phyloP scores from a whole-genome alignment of 2,113 vertebrate species.

The Antennarius striatus region DNA sequence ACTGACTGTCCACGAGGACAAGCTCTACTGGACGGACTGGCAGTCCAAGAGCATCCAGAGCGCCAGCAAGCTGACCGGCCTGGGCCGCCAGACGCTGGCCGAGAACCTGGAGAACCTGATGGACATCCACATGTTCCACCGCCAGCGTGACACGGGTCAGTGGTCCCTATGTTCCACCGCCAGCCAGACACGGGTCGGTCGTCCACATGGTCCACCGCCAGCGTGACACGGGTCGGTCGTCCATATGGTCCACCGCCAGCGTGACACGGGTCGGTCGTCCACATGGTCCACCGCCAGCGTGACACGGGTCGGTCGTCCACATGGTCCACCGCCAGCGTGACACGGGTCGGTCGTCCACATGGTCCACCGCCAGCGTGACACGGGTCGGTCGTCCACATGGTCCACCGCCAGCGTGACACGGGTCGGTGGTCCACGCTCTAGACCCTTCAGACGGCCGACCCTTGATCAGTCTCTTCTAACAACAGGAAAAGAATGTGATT shows the following conservation, averaged over 20 bases:
- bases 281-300: constrained; percentile 93
- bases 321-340: neutral
- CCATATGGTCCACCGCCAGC: too few relatives aligned
- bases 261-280: constrained; percentile 64
- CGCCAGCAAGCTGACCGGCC: constrained; percentile 87
- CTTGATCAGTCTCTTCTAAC: too few relatives aligned
- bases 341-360: too few relatives aligned
- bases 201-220: constrained; percentile 74
- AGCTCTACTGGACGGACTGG: constrained; percentile 99
- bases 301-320: constrained; percentile 80
- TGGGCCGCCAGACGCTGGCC: constrained; percentile 86
- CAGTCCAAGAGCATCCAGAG: constrained; percentile 98
- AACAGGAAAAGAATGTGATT: neutral
- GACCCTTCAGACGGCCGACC: too few relatives aligned
- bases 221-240: neutral
- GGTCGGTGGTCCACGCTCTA: too few relatives aligned
- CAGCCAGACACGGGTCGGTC: neutral
- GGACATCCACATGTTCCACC: constrained; percentile 98
- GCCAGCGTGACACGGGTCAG: constrained; percentile 86
- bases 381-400: constrained; percentile 76
- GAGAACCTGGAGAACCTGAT: constrained; percentile 98
- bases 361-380: constrained; percentile 89
- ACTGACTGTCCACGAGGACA: constrained; percentile 90
- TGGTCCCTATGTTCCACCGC: constrained; percentile 59
- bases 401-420: constrained; percentile 61